Percentiles rank a stretch among this genome's conserved stretches.
phyloP scores from a whole-genome alignment of 1,140 invertebrate species.

The Drosophila elegans region DNA sequence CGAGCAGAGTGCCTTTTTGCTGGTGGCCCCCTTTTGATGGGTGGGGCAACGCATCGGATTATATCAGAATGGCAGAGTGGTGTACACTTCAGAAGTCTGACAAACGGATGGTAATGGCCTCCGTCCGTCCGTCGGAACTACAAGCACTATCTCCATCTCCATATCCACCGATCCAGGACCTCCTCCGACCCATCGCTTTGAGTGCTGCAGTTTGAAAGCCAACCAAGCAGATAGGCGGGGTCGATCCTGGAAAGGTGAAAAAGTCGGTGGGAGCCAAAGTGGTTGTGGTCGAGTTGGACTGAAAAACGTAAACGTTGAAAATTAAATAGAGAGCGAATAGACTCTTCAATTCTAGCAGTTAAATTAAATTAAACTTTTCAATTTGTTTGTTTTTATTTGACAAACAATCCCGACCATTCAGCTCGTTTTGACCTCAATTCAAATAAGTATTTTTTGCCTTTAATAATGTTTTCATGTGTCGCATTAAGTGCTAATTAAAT shows the following conservation, averaged over 20 bases:
- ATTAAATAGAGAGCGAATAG: conserved; percentile 1
- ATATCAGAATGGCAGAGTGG: conserved; percentile 55
- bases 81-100: conserved; percentile 53
- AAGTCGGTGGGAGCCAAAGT: conserved; percentile 26
- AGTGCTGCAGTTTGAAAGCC: conserved; percentile 33
- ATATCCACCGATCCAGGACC: too few relatives aligned
- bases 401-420: neutral
- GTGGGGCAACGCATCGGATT: conserved; percentile 39
- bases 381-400: conserved; percentile 3
- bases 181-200: conserved; percentile 13
- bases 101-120: conserved; percentile 51
- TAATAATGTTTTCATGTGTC: conserved; percentile 4
- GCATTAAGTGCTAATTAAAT: conserved; percentile 49
- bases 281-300: conserved; percentile 28
- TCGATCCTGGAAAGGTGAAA: conserved; percentile 19
- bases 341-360: conserved; percentile 14
- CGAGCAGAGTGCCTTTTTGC: conserved; percentile 24
- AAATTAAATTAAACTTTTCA: conserved; percentile 14
- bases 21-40: neutral
- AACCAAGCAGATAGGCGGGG: conserved; percentile 26
- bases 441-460: conserved; percentile 7
- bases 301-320: conserved; percentile 35
- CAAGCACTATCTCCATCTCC: conserved; percentile 7
- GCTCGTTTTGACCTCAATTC: conserved; percentile 21
- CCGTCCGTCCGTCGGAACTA: conserved; percentile 1